Percentiles rank a stretch among this genome's conserved stretches.
phyloP scores from a whole-genome alignment of 2,113 vertebrate species.

The Dicaeum eximium region DNA sequence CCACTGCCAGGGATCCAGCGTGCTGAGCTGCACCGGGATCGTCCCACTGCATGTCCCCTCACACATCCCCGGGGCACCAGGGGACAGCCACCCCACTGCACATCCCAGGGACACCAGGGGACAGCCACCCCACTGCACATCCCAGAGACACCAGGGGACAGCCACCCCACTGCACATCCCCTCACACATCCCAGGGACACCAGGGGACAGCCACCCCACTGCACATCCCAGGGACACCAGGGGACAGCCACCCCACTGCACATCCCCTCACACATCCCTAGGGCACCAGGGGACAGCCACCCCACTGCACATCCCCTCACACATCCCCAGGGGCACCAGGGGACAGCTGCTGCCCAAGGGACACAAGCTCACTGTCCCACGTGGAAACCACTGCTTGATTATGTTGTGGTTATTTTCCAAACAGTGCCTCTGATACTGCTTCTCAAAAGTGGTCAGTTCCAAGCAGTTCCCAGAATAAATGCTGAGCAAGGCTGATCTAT shows the following conservation, averaged over 20 bases:
- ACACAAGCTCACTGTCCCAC: neutral
- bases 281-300: neutral
- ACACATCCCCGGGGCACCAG: neutral
- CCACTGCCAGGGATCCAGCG: neutral
- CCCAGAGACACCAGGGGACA: neutral
- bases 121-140: neutral
- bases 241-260: too few relatives aligned
- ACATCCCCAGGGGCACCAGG: neutral
- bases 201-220: neutral
- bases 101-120: neutral
- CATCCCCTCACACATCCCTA: too few relatives aligned
- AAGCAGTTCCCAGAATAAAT: neutral
- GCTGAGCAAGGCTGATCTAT: neutral
- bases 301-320: neutral
- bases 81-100: neutral
- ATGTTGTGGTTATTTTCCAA: neutral
- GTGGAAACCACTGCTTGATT: rapidly evolving
- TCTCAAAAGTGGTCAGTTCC: neutral
- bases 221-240: neutral
- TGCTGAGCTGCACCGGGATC: neutral
- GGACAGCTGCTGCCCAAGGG: neutral
- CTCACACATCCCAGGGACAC: neutral
- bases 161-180: too few relatives aligned
- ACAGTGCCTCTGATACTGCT: neutral
- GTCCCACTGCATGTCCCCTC: neutral